Conservation (phyloP, 2,797 vertebrate species). For the Somateria mollissima region DNA sequence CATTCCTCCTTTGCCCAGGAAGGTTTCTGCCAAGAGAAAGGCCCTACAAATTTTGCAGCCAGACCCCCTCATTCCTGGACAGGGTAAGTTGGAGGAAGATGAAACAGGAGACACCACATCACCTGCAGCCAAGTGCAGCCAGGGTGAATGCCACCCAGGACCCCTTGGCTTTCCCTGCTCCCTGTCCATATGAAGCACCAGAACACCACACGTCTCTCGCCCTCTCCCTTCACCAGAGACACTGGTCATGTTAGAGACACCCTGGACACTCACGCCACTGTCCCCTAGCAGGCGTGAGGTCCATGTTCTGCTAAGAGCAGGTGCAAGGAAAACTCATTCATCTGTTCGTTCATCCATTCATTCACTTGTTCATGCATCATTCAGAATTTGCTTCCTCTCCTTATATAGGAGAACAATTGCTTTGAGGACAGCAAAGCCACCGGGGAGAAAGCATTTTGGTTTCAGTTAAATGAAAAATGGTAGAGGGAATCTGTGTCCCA, state of each 20-base stretch:
- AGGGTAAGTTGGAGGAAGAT: not conserved
- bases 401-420: not conserved
- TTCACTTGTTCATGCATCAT: not conserved
- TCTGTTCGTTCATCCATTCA: not conserved
- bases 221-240: not conserved
- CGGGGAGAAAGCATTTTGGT: not conserved
- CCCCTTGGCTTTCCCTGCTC: not conserved
- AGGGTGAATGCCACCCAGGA: not conserved
- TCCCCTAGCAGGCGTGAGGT: not conserved
- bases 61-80: not conserved
- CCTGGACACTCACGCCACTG: not conserved
- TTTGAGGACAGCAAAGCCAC: not conserved
- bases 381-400: not conserved
- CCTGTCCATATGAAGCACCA: not conserved
- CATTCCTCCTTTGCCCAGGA: not conserved
- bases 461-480: not conserved
- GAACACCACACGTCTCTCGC: not conserved
- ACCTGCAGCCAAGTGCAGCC: not conserved
- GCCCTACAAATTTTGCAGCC: not conserved
- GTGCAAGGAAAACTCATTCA: not conserved
- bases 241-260: not conserved
- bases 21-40: not conserved
- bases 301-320: not conserved
- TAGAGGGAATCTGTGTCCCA: not conserved
- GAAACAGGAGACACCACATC: not conserved